Evolutionary conservation across 2,113 vertebrate genomes (phyloP).

Genomic region (Pica pica): DNA sequence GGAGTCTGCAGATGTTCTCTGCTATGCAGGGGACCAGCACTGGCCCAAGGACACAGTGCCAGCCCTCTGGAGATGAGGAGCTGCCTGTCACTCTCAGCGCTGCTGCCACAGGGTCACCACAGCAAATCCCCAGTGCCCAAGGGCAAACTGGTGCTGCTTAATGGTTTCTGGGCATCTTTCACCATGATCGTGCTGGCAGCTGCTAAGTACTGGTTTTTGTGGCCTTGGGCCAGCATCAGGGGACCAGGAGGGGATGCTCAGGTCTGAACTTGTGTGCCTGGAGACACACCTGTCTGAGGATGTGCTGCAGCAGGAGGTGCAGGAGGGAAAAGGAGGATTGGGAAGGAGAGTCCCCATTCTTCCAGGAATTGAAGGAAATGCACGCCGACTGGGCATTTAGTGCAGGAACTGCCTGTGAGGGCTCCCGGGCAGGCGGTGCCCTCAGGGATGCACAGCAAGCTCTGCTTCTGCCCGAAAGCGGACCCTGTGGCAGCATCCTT

Average conservation of each 20-base stretch:
- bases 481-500: accelerated
- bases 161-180: neutral
- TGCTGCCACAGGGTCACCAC: neutral
- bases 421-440: neutral
- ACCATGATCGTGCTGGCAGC: neutral
- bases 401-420: neutral
- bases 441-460: neutral
- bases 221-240: neutral
- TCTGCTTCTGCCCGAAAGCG: neutral
- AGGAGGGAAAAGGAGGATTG: neutral
- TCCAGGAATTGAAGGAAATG: neutral
- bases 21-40: accelerated
- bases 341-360: neutral
- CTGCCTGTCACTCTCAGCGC: neutral
- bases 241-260: neutral
- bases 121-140: neutral
- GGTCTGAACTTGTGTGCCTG: neutral
- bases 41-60: neutral
- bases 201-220: neutral
- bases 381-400: accelerated
- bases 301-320: neutral
- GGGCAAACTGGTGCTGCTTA: neutral
- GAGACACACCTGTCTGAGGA: neutral
- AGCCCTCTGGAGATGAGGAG: neutral
- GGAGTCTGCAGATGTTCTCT: neutral